Evolutionary conservation across 2,797 vertebrate genomes (phyloP), one percentile per base, ranked within the genome.

Genomic region (Propithecus deckenii): DNA sequence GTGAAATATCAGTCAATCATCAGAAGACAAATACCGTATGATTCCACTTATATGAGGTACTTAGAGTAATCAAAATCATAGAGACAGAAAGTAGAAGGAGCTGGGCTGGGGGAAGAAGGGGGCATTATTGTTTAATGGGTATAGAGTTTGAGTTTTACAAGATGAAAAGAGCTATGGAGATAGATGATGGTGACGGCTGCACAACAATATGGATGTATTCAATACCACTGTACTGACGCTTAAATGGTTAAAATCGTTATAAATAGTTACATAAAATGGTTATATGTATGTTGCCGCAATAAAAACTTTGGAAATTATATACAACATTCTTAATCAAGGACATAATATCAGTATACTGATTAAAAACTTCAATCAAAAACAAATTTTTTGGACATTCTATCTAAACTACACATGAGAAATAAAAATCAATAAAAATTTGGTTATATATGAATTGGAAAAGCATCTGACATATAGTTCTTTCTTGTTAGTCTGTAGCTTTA

Each of bases 401-500:
- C 35, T 89, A 89, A 92, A 81, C 80, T 59, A 41, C 46, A 4
- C 74, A 12, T 76, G 81, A 87, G 10, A 89, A 96, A 91, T 92
- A 50, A 92, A 15, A 25, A 91, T 46, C 43, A 75, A 75, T 69
- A 75, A 74, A 95, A 87, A 84, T 69, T 17, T 86, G 63, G 30
- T 55, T 83, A 30, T 69, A 57, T 61, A 32, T 78, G 79, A 87
- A 59, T 52, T 71, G 46, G n/a, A 79, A 96, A 8, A 83, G 9
- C 12, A 46, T 59, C n/a, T 79, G 38, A 86, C 17, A 80, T 81
- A 74, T 50, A 48, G 18, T 72, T 93, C 63, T 59, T 88, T 93
- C 63, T 81, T 96, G 78, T 71, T 80, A 89, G n/a, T 92, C 46
- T 92, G 74, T 86, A 65, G 59, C 52, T 96, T 94, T 96, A 92